Evolutionary conservation across 2,888 invertebrate genomes (phyloP).

Genomic region (Pristionchus mayeri): DNA sequence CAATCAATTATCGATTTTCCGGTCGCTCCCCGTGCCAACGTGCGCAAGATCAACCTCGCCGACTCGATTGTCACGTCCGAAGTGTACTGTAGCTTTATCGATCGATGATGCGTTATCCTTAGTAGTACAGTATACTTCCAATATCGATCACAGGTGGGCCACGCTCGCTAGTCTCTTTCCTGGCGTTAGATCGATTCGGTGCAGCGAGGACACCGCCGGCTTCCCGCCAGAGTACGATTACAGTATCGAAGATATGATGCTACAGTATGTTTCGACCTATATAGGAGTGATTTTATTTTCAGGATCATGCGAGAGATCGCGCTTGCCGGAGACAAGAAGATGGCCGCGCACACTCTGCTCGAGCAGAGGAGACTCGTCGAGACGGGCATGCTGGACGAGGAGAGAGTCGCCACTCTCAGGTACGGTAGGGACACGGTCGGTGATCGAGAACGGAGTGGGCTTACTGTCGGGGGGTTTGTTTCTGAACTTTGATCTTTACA

Average conservation of each 20-base stretch:
- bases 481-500: neutral
- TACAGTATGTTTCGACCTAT: neutral
- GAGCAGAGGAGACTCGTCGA: neutral
- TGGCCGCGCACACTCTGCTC: neutral
- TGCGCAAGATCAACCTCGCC: neutral
- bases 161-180: slow-evolving; percentile 10
- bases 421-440: neutral
- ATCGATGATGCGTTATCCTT: neutral
- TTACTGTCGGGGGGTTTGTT: no score
- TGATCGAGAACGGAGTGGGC: neutral
- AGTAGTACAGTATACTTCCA: neutral
- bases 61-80: neutral
- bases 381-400: neutral
- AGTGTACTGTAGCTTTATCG: neutral
- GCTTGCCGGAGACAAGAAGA: neutral
- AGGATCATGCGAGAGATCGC: neutral
- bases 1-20: neutral
- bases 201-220: neutral
- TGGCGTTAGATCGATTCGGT: neutral
- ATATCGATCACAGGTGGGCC: neutral
- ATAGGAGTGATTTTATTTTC: neutral
- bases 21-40: neutral
- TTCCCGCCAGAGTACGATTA: neutral
- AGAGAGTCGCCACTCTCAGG: neutral
- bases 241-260: neutral